phyloP scores from a whole-genome alignment of 2,797 vertebrate species.

The Brachymystax lenok region DNA sequence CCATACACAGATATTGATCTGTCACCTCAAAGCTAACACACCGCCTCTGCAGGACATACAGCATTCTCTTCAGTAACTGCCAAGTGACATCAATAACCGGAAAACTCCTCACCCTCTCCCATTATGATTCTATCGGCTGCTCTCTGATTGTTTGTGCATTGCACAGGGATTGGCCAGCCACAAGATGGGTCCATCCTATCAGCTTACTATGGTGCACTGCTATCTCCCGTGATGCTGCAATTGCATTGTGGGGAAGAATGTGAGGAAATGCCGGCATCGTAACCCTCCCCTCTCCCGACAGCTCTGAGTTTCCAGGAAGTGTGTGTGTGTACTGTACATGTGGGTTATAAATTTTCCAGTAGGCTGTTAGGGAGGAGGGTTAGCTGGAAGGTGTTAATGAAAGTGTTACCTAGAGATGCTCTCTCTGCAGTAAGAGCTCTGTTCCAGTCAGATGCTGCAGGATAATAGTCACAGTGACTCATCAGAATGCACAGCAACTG shows the following conservation, averaged over 20 bases:
- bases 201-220: slow-evolving; percentile 28
- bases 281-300: slow-evolving; percentile 13
- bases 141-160: slow-evolving; percentile 29
- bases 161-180: not conserved
- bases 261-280: slow-evolving; percentile 34
- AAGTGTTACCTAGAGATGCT: not conserved
- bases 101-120: slow-evolving; percentile 22
- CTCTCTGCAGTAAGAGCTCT: not conserved
- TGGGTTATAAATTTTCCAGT: not conserved
- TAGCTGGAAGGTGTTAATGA: not conserved
- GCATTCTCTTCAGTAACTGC: slow-evolving; percentile 14
- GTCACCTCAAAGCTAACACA: not conserved
- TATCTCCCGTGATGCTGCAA: slow-evolving; percentile 44
- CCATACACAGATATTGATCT: not conserved
- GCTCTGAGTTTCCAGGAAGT: slow-evolving; percentile 47
- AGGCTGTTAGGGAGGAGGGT: not conserved
- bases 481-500: not conserved
- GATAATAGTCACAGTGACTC: slow-evolving; percentile 16
- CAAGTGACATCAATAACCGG: slow-evolving; percentile 34
- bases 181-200: slow-evolving; percentile 38
- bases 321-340: not conserved
- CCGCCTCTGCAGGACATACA: slow-evolving; percentile 9
- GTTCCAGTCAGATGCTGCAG: slow-evolving; percentile 12
- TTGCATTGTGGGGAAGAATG: slow-evolving; percentile 58
- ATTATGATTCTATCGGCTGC: slow-evolving; percentile 3